phyloP scores from a whole-genome alignment of 2,797 vertebrate species.

The Anomalospiza imberbis region DNA sequence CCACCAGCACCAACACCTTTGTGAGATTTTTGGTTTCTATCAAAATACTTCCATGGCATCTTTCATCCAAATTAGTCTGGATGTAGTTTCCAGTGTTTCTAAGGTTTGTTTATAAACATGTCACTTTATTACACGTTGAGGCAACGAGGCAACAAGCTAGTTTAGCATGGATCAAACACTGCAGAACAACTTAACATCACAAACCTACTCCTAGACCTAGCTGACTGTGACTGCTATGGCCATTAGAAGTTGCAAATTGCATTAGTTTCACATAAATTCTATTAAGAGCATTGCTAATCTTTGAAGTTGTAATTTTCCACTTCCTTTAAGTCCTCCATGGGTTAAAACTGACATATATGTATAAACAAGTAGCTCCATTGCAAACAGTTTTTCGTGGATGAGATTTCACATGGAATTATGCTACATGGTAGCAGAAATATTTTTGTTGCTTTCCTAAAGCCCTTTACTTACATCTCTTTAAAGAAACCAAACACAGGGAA shows the following conservation, averaged over 20 bases:
- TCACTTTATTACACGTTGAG: neutral
- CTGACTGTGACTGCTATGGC: neutral
- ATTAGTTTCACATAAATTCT: neutral
- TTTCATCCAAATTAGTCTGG: neutral
- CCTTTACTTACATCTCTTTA: neutral
- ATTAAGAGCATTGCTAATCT: neutral
- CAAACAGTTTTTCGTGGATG: neutral
- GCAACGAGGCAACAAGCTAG: neutral
- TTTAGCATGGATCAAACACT: neutral
- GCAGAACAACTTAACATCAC: neutral
- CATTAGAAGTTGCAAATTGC: neutral
- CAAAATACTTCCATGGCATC: neutral
- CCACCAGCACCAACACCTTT: neutral
- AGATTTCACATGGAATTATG: neutral
- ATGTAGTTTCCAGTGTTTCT: neutral
- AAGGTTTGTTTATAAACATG: neutral
- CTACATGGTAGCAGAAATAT: neutral
- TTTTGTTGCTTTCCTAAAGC: neutral
- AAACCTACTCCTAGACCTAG: neutral
- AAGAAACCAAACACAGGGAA: neutral
- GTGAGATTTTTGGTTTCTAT: neutral
- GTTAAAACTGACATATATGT: neutral
- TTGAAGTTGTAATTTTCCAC: neutral
- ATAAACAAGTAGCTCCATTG: neutral
- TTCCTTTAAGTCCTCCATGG: neutral